phyloP scores from a whole-genome alignment of 2,113 vertebrate species.

The Centropristis striata region DNA sequence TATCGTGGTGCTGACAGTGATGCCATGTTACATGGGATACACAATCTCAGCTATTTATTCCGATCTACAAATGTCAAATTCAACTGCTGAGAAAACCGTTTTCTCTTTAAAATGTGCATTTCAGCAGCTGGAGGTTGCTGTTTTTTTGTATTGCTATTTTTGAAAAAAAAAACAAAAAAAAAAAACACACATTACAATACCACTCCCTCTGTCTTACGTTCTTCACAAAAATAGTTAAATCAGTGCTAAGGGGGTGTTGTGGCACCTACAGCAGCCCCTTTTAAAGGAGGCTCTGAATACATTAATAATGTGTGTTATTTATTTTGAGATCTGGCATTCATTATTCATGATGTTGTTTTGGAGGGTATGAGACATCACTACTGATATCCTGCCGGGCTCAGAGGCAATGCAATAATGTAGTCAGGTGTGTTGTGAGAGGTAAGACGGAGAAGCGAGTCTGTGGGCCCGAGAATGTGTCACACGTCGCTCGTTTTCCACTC shows the following conservation, averaged over 20 bases:
- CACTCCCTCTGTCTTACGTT: slow-evolving; percentile 5
- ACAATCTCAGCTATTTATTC: not conserved
- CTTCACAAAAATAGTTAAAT: slow-evolving; percentile 23
- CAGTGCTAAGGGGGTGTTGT: slow-evolving; percentile 15
- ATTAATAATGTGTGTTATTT: slow-evolving; percentile 76
- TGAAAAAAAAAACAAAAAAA: not conserved
- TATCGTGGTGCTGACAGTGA: not conserved
- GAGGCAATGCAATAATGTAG: slow-evolving; percentile 54
- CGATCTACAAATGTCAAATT: not conserved
- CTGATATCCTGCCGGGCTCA: slow-evolving; percentile 64
- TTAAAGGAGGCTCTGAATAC: slow-evolving; percentile 63
- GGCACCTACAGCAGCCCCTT: slow-evolving; percentile 51
- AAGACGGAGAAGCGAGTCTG: slow-evolving; percentile 26
- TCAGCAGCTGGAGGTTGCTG: not conserved
- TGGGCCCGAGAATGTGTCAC: slow-evolving; percentile 26
- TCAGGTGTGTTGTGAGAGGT: slow-evolving; percentile 43
- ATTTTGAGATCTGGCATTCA: slow-evolving; percentile 73
- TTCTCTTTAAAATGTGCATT: not conserved
- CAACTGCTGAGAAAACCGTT: not conserved
- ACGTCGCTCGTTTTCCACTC: slow-evolving; percentile 27
- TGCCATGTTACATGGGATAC: not conserved
- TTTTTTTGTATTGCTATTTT: slow-evolving; percentile 26
- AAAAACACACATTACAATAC: slow-evolving; percentile 1
- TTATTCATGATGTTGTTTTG: slow-evolving; percentile 77
- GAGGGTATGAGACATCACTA: slow-evolving; percentile 62